phyloP scores from a whole-genome alignment of 2,113 vertebrate genomes.

The Empidonax traillii region DNA sequence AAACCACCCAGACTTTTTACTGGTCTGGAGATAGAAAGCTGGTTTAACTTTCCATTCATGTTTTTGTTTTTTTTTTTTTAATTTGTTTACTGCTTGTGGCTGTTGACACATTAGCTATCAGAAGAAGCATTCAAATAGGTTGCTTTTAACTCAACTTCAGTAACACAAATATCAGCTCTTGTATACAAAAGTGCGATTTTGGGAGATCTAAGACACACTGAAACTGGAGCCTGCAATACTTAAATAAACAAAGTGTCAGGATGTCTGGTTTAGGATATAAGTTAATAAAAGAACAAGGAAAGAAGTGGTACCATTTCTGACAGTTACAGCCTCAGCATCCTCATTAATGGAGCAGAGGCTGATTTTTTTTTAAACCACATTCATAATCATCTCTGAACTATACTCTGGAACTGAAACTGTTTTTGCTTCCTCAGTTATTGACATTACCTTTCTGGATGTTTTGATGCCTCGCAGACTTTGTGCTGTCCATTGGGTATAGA shows the following conservation, averaged over 20 bases:
- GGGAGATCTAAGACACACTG: not conserved
- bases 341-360: constrained; percentile 20
- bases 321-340: not conserved
- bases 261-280: not conserved
- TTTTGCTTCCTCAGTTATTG: not conserved
- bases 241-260: constrained; percentile 48
- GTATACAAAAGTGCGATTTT: constrained; percentile 24
- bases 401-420: not conserved
- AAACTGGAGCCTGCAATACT: not conserved
- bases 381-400: not conserved
- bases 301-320: not conserved
- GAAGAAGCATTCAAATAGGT: not conserved
- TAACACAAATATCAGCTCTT: not conserved
- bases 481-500: not conserved
- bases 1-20: not conserved
- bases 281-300: constrained; percentile 33
- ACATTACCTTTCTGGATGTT: constrained; percentile 14
- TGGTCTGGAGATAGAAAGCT: not conserved
- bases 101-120: not conserved
- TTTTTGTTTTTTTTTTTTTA: not conserved
- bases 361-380: not conserved
- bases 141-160: not conserved
- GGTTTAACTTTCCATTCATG: not conserved
- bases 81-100: not conserved
- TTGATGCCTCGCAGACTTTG: not conserved